These are phyloP conservation scores for Limnephilus marmoratus DNA, from an alignment of 2,888 invertebrate genomes.

Conservation along the genomic window DNA sequence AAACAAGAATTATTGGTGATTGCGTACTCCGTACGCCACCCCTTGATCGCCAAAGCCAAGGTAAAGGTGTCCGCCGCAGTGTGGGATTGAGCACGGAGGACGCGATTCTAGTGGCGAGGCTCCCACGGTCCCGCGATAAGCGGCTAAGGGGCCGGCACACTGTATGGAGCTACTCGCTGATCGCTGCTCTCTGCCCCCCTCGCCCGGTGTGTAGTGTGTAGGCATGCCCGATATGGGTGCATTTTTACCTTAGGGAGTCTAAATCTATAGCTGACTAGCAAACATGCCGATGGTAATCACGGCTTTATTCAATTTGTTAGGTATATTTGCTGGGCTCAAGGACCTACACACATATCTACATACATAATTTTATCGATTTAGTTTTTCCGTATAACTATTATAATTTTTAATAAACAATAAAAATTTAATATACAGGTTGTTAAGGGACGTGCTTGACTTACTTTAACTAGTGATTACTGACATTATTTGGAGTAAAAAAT, in stretches of 20 bases:
- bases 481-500: too few relatives aligned
- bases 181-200: not conserved
- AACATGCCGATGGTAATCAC: not conserved
- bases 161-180: too few relatives aligned
- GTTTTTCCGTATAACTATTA: too few relatives aligned
- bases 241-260: not conserved
- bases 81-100: slow-evolving; percentile 9
- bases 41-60: not conserved
- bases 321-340: not conserved
- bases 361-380: too few relatives aligned
- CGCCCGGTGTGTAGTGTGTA: not conserved
- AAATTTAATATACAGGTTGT: too few relatives aligned
- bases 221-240: not conserved
- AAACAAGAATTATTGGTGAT: not conserved
- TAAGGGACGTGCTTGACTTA: too few relatives aligned
- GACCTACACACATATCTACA: not conserved
- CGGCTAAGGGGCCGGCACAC: not conserved
- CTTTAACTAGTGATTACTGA: too few relatives aligned
- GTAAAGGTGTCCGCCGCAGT: not conserved
- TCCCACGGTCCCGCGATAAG: slow-evolving; percentile 16
- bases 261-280: not conserved
- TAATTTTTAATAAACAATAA: too few relatives aligned
- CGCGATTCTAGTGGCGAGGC: not conserved
- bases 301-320: not conserved
- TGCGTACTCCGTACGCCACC: not conserved